Conservation (phyloP, 2,113 vertebrate species). For the Dissostichus mawsoni region DNA sequence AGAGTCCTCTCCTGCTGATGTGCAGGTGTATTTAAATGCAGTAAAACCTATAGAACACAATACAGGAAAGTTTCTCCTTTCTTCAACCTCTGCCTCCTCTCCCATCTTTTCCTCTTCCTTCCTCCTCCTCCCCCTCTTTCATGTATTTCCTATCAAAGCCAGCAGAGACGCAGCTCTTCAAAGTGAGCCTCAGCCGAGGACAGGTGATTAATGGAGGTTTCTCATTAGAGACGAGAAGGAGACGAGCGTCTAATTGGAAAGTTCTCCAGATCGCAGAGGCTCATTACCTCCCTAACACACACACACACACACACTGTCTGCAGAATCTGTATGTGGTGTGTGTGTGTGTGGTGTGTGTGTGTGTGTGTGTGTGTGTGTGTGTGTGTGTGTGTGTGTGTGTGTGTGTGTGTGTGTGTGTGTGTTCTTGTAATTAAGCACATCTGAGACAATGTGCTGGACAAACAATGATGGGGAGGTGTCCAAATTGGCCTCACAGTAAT, state of each 20-base stretch:
- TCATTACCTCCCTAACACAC: constrained; percentile 62
- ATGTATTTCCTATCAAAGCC: constrained; percentile 71
- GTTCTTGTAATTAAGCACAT: constrained; percentile 43
- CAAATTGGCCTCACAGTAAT: constrained; percentile 30
- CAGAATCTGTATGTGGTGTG: background rate
- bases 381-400: background rate
- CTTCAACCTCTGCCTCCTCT: constrained; percentile 8
- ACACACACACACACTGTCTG: no score
- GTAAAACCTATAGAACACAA: no score
- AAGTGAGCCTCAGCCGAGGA: constrained; percentile 55
- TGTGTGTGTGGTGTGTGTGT: background rate
- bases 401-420: background rate
- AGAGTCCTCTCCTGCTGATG: no score
- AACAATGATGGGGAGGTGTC: constrained; percentile 28
- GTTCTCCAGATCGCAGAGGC: constrained; percentile 57
- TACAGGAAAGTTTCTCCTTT: background rate
- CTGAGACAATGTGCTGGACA: constrained; percentile 39
- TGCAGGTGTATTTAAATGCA: no score
- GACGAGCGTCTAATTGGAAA: constrained; percentile 65
- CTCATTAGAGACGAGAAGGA: constrained; percentile 67
- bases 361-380: background rate
- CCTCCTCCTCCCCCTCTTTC: constrained; percentile 53
- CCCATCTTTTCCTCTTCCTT: no score
- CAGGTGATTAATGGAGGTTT: constrained; percentile 72
- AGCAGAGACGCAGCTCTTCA: constrained; percentile 42